Evolutionary conservation across 2,888 invertebrate species (phyloP).

Genomic region (Torymus tubicola): DNA sequence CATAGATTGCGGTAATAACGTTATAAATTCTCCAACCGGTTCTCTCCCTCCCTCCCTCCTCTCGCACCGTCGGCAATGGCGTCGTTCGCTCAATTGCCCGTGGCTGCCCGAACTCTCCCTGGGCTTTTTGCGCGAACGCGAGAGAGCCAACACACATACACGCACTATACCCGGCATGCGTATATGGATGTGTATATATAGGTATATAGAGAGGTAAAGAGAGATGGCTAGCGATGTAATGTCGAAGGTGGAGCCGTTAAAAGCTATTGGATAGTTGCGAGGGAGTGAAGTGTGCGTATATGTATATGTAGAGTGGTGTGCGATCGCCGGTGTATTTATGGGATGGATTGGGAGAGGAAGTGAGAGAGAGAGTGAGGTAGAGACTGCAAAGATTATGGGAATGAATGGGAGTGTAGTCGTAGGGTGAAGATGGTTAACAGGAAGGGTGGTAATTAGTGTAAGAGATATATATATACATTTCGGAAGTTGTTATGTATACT

Average conservation of each 20-base stretch:
- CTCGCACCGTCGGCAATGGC: slow-evolving; percentile 43
- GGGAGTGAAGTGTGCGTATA: slow-evolving; percentile 4
- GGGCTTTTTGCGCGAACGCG: slow-evolving; percentile 19
- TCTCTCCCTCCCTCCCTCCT: neutral
- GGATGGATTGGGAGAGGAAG: too few relatives aligned
- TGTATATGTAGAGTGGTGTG: neutral
- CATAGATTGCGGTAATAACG: slow-evolving; percentile 54
- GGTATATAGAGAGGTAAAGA: too few relatives aligned
- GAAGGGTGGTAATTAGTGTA: too few relatives aligned
- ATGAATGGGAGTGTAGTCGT: too few relatives aligned
- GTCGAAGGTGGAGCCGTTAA: slow-evolving; percentile 15
- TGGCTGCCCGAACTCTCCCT: slow-evolving; percentile 33
- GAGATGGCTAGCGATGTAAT: too few relatives aligned
- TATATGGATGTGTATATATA: too few relatives aligned
- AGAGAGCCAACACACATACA: slow-evolving; percentile 3
- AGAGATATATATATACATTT: too few relatives aligned
- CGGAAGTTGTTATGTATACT: neutral
- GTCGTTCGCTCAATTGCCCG: slow-evolving; percentile 50
- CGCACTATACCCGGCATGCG: too few relatives aligned
- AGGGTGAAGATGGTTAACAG: too few relatives aligned
- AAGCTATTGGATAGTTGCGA: slow-evolving; percentile 15
- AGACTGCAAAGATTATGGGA: too few relatives aligned
- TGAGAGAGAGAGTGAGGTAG: too few relatives aligned
- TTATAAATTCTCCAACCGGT: slow-evolving; percentile 37
- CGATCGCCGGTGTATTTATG: neutral